A percentile compares a stretch with the other conserved stretches of the same genome.
These are phyloP conservation scores for Tinamus major DNA, from an alignment of 2,797 vertebrate genomes.

Conservation along the genomic window DNA sequence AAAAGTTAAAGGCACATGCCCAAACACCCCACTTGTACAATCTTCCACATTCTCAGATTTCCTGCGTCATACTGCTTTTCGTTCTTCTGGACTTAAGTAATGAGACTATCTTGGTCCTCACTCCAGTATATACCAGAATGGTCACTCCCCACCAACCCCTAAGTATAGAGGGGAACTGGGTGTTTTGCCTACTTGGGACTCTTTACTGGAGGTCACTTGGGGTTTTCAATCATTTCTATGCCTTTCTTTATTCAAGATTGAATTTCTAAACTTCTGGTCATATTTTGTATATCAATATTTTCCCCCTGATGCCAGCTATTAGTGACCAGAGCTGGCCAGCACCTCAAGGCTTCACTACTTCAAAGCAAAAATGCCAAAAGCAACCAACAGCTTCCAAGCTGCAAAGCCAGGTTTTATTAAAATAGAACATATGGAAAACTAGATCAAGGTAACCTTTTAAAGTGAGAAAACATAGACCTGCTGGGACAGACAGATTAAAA, in stretches of 20 bases:
- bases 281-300: background rate
- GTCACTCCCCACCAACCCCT: background rate
- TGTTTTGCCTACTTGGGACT: background rate
- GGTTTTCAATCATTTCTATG: background rate
- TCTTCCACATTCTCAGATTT: background rate
- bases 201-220: background rate
- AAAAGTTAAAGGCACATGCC: background rate
- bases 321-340: background rate
- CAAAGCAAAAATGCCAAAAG: background rate
- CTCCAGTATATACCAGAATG: background rate
- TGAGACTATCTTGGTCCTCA: background rate
- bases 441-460: background rate
- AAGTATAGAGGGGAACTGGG: background rate
- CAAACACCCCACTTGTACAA: background rate
- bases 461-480: background rate
- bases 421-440: conserved; percentile 15
- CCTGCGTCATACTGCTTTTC: background rate
- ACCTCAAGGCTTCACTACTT: background rate
- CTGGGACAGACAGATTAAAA: background rate
- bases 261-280: background rate
- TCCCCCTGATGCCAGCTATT: background rate
- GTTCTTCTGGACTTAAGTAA: background rate
- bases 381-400: background rate
- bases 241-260: background rate
- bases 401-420: background rate